Percentiles rank a stretch among this genome's conserved stretches.
Conservation (phyloP, 2,797 vertebrate genomes). For the Mus minutoides region DNA sequence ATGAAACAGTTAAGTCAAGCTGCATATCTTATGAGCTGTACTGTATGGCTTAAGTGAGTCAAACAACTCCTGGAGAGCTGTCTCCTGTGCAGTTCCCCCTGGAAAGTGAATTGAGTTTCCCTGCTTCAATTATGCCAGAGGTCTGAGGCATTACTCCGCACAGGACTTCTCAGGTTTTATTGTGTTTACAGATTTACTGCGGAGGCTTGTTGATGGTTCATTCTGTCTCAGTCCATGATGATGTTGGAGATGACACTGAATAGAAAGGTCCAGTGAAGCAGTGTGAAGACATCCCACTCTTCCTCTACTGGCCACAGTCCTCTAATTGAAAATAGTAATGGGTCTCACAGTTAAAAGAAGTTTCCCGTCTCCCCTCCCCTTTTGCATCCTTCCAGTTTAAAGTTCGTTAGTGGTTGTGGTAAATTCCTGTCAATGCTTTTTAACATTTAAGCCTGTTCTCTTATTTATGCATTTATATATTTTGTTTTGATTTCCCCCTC, state of each 20-base stretch:
- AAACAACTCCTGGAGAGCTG: neutral
- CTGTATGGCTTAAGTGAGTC: neutral
- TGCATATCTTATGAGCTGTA: neutral
- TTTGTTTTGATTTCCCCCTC: neutral
- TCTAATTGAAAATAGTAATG: neutral
- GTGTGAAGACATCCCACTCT: neutral
- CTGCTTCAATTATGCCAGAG: too few species aligned
- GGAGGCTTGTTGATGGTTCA: neutral
- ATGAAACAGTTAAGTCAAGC: neutral
- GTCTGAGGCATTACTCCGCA: neutral
- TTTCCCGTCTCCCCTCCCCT: neutral
- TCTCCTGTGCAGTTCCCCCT: neutral
- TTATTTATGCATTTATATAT: neutral
- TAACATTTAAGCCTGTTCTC: neutral
- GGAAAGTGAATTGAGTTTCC: neutral
- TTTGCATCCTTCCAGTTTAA: neutral
- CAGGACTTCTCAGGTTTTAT: neutral
- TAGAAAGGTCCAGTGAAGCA: neutral
- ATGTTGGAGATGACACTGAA: neutral
- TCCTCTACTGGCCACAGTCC: fast-evolving
- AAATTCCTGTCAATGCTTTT: neutral
- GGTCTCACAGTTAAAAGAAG: neutral
- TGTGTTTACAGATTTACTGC: neutral
- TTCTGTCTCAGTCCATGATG: neutral
- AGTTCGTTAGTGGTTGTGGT: neutral